These are phyloP conservation scores for Bothrops jararaca DNA, from an alignment of 2,113 vertebrate species.

Conservation along the genomic window DNA sequence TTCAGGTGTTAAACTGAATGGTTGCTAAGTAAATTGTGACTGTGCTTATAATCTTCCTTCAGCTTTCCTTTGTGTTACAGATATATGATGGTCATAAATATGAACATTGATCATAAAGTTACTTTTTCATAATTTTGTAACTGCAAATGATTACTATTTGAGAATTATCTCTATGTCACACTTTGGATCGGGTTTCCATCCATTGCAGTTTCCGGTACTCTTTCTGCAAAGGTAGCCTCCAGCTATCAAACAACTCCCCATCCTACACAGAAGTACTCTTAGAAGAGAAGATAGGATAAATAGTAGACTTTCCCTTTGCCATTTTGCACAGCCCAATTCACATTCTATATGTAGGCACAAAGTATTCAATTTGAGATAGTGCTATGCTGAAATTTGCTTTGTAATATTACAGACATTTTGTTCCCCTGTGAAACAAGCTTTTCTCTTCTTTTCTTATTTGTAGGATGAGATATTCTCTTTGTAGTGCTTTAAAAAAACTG, in stretches of 20 bases:
- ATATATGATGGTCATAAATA: not conserved
- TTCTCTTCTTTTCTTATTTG: not conserved
- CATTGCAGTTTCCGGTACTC: not conserved
- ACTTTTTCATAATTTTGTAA: not conserved
- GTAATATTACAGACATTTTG: not conserved
- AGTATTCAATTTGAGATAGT: not conserved
- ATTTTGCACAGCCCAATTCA: not conserved
- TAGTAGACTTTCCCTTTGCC: not conserved
- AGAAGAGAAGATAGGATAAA: not conserved
- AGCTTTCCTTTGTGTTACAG: not conserved
- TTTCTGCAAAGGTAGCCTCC: not conserved
- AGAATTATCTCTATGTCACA: not conserved
- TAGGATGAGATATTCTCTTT: not conserved
- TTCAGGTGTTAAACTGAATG: not conserved
- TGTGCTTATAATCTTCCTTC: not conserved
- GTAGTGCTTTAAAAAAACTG: not conserved
- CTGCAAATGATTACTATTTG: not conserved
- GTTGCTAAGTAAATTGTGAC: not conserved
- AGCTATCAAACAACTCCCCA: not conserved
- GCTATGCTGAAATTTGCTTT: not conserved
- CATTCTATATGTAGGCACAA: not conserved
- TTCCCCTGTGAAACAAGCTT: not conserved
- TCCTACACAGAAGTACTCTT: not conserved
- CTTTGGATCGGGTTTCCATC: not conserved
- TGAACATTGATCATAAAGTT: not conserved